Conservation (phyloP, 1,140 invertebrate genomes). For the Lepidurus packardi region DNA sequence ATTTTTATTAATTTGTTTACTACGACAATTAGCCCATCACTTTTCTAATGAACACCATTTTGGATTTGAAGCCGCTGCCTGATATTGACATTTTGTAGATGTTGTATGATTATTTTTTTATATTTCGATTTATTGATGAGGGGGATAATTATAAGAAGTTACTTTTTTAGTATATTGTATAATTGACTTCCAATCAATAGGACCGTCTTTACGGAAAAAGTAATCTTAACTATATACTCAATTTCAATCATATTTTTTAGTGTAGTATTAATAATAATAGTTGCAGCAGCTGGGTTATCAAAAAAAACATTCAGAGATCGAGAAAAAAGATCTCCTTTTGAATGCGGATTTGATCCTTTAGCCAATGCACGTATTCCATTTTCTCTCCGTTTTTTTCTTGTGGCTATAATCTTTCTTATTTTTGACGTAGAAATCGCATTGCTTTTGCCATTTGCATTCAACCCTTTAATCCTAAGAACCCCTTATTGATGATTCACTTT, state of each 20-base stretch:
- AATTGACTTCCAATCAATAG: slow-evolving; percentile 62
- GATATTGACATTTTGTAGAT: slow-evolving; percentile 71
- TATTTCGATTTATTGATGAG: slow-evolving; percentile 62
- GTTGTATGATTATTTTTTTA: slow-evolving; percentile 65
- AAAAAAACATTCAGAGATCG: slow-evolving; percentile 47
- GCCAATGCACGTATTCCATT: slow-evolving; percentile 39
- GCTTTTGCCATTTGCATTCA: slow-evolving; percentile 50
- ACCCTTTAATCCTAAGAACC: slow-evolving; percentile 36
- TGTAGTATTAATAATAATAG: slow-evolving; percentile 45
- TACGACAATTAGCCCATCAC: slow-evolving; percentile 50
- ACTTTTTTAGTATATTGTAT: slow-evolving; percentile 63
- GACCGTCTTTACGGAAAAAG: slow-evolving; percentile 49
- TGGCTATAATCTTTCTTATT: slow-evolving; percentile 59
- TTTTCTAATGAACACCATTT: slow-evolving; percentile 58
- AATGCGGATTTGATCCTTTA: slow-evolving; percentile 40
- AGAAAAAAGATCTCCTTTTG: slow-evolving; percentile 39
- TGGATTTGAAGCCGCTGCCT: slow-evolving; percentile 61
- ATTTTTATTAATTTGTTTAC: slow-evolving; percentile 54
- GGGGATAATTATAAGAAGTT: slow-evolving; percentile 40
- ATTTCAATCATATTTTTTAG: slow-evolving; percentile 45
- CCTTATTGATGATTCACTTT: too few relatives aligned
- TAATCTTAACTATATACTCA: slow-evolving; percentile 46
- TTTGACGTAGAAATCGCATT: slow-evolving; percentile 59
- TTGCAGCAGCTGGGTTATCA: slow-evolving; percentile 45
- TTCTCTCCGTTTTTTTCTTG: slow-evolving; percentile 57